Conservation (phyloP, 2,113 vertebrate genomes). For the Hypocryptadius cinnamomeus region DNA sequence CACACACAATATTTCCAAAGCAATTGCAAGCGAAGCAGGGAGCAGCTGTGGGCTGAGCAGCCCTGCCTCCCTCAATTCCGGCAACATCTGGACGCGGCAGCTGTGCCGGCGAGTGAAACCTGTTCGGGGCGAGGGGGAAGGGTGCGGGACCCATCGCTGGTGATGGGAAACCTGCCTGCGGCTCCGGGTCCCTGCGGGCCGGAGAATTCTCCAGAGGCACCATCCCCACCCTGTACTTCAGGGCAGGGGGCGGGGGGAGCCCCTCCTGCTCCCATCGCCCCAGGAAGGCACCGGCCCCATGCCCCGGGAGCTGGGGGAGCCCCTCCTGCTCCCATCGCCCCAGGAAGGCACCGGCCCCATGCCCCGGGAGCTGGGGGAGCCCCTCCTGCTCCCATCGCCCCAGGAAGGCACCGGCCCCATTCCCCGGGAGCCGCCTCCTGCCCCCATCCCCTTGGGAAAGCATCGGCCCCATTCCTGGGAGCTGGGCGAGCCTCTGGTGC, state of each 20-base stretch:
- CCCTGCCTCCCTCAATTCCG: background rate
- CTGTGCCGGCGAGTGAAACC: constrained; percentile 14
- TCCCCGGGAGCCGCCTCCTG: too few relatives aligned
- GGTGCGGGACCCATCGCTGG: background rate
- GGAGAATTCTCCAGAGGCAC: background rate
- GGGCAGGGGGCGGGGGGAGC: background rate
- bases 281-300: fast-evolving
- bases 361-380: background rate
- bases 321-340: fast-evolving
- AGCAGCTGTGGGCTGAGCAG: constrained; percentile 55
- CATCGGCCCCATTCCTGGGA: fast-evolving
- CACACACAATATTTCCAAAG: constrained; percentile 14
- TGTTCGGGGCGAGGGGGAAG: background rate
- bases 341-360: fast-evolving
- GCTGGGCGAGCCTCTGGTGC: too few relatives aligned
- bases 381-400: fast-evolving
- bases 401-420: fast-evolving
- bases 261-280: fast-evolving
- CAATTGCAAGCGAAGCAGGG: constrained; percentile 34
- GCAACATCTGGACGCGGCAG: constrained; percentile 54
- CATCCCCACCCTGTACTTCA: background rate
- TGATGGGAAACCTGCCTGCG: background rate
- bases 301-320: background rate
- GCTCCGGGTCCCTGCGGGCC: background rate
- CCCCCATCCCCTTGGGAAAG: fast-evolving